Evolutionary conservation across 1,140 invertebrate genomes (phyloP).

Genomic region (Penaeus japonicus): DNA sequence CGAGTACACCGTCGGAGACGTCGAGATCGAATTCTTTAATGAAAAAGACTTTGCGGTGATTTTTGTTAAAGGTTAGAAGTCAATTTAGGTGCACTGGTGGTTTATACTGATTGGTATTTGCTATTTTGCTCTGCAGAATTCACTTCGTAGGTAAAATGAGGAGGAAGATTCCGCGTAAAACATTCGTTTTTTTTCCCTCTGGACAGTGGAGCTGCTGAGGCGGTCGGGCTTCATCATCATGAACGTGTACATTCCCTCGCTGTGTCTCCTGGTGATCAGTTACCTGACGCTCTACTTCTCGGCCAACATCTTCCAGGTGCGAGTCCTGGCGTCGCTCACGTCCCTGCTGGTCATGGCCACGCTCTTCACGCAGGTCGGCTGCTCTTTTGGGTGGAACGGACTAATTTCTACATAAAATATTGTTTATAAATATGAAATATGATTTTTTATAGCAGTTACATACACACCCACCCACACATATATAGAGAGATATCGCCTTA

Average conservation of each 20-base stretch:
- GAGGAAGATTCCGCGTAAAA: not conserved
- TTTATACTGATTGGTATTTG: not conserved
- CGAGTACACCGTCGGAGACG: conserved; percentile 56
- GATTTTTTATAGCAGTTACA: too few relatives aligned
- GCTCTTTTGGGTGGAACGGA: too few relatives aligned
- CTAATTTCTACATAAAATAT: too few relatives aligned
- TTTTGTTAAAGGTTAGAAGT: conserved; percentile 26
- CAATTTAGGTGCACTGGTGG: not conserved
- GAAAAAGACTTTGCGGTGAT: conserved; percentile 55
- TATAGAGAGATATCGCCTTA: too few relatives aligned
- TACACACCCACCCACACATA: too few relatives aligned
- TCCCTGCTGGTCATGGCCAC: conserved; percentile 58
- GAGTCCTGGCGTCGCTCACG: conserved; percentile 56
- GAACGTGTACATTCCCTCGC: conserved; percentile 58
- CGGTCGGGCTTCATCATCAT: conserved; percentile 51
- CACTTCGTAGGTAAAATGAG: too few relatives aligned
- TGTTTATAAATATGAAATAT: too few relatives aligned
- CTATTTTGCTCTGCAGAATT: too few relatives aligned
- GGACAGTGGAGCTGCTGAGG: conserved; percentile 45
- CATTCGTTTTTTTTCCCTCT: not conserved
- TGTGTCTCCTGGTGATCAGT: conserved; percentile 49
- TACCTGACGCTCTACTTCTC: conserved; percentile 58
- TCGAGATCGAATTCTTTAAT: conserved; percentile 47
- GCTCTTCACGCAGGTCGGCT: conserved; percentile 54
- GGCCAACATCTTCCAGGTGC: conserved; percentile 53